phyloP scores from a whole-genome alignment of 1,140 invertebrate species.

The Lanistes nyassanus region DNA sequence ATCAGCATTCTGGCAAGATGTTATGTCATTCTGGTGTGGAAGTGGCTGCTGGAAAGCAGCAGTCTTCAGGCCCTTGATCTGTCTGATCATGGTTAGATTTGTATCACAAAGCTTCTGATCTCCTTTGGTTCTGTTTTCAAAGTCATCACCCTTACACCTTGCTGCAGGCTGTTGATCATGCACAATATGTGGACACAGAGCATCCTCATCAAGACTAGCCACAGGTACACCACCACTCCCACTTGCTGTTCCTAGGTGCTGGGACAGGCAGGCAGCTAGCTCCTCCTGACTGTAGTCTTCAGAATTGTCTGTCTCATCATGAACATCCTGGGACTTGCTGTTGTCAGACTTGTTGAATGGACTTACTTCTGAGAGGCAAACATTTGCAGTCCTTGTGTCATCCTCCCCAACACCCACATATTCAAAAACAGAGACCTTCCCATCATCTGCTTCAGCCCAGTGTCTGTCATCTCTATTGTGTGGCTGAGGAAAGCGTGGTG shows the following conservation, averaged over 20 bases:
- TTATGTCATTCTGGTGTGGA: too few species aligned
- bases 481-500: neutral
- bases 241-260: neutral
- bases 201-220: too few species aligned
- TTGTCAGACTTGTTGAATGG: slow-evolving; percentile 6
- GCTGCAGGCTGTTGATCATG: too few species aligned
- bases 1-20: too few species aligned
- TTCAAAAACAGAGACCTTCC: neutral
- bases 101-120: too few species aligned
- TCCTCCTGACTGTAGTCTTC: slow-evolving; percentile 26
- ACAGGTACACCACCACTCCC: too few species aligned
- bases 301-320: slow-evolving; percentile 21
- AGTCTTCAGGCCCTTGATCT: too few species aligned
- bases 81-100: too few species aligned
- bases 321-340: slow-evolving; percentile 2
- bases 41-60: too few species aligned
- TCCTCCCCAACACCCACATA: slow-evolving; percentile 15
- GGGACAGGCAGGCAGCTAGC: slow-evolving; percentile 6
- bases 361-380: neutral
- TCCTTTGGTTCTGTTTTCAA: too few species aligned
- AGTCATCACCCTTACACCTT: too few species aligned
- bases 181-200: too few species aligned
- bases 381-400: slow-evolving; percentile 10
- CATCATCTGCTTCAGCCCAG: neutral
- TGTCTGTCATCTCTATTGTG: neutral